Evolutionary conservation across 2,888 invertebrate genomes (phyloP).

Genomic region (Steinernema hermaphroditum): DNA sequence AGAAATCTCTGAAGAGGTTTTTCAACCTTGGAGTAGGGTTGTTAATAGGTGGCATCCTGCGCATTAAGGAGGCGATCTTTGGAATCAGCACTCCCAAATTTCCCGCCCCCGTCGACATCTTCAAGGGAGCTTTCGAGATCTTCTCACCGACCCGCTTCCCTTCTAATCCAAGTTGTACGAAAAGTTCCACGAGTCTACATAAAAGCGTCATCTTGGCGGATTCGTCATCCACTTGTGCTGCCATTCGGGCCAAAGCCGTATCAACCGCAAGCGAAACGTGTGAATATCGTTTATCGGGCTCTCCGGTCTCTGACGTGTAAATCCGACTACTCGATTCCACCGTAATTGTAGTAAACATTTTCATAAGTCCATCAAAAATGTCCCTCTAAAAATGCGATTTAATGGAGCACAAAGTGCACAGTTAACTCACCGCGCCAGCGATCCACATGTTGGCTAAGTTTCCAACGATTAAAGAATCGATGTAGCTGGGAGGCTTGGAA

Average conservation of each 20-base stretch:
- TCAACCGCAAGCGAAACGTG: slow-evolving; percentile 93
- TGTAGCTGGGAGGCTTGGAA: slow-evolving; percentile 85
- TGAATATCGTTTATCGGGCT: slow-evolving; percentile 52
- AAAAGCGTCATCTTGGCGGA: slow-evolving; percentile 67
- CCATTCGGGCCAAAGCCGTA: slow-evolving; percentile 93
- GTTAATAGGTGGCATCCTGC: slow-evolving; percentile 80
- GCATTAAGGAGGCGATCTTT: slow-evolving; percentile 85
- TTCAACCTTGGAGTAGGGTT: slow-evolving; percentile 85
- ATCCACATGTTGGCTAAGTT: slow-evolving; percentile 97
- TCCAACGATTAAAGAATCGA: slow-evolving; percentile 92
- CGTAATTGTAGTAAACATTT: slow-evolving; percentile 93
- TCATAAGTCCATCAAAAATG: slow-evolving; percentile 91
- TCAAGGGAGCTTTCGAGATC: slow-evolving; percentile 74
- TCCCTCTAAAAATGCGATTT: slow-evolving; percentile 68
- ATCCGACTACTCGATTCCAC: slow-evolving; percentile 75
- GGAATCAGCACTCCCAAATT: slow-evolving; percentile 96
- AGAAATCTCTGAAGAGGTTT: slow-evolving; percentile 97
- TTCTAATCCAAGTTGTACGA: slow-evolving; percentile 94
- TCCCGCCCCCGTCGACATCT: slow-evolving; percentile 90
- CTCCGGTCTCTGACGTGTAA: slow-evolving; percentile 52
- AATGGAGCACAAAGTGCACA: neutral
- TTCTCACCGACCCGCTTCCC: slow-evolving; percentile 93
- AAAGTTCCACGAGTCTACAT: slow-evolving; percentile 83
- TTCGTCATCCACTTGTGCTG: slow-evolving; percentile 88
- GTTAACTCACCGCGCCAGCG: slow-evolving; percentile 70